Base-by-base conservation (phyloP, 2,113 vertebrate genomes). In the Octodon degus region DNA sequence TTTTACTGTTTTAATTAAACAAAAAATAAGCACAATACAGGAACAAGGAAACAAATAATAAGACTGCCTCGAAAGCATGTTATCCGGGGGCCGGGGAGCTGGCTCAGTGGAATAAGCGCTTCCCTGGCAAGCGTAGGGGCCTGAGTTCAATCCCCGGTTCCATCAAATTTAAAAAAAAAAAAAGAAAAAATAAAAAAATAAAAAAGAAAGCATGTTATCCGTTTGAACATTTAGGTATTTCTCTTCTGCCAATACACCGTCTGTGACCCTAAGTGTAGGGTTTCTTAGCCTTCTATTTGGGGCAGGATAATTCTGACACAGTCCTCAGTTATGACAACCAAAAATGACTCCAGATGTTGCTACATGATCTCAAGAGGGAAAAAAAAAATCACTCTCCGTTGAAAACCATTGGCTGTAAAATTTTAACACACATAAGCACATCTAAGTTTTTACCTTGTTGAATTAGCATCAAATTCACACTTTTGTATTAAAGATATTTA, bases 1-100 rank as follows among this genome's bases (percentile, higher is more conserved):
- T 30, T 13, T 24, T 70, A 40, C 63, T 58, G 76, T 84, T 85
- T 86, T 90, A 96, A 72, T 84, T 32, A 89, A 96, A 81, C 68
- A 87, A 95, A 32, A 88, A 95, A 68, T 63, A 55, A 80, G 34
- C 27, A 34, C 25, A 50, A 10, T 67, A 43, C 62, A 74, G 89
- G 53, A 76, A n/a, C 89, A 70, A 43, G 27, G n/a, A 88, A 82
- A 53, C 34, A 85, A 83, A 76, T 89, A 40, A 19, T 16, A 62
- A 55, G 4, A n/a, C 63, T 70, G 24, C 25, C 14, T 68, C 27
- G 62, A 63, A 86, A 77, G 19, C 67, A 62, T 63, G 72, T 32
- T 83, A 68, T 58, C 43, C 74, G 20, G n/a, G n/a, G n/a, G n/a
- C n/a, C n/a, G n/a, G n/a, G n/a, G n/a, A n/a, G n/a, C n/a, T n/a